Conservation (phyloP, 2,113 vertebrate genomes). For the Dendropsophus ebraccatus region DNA sequence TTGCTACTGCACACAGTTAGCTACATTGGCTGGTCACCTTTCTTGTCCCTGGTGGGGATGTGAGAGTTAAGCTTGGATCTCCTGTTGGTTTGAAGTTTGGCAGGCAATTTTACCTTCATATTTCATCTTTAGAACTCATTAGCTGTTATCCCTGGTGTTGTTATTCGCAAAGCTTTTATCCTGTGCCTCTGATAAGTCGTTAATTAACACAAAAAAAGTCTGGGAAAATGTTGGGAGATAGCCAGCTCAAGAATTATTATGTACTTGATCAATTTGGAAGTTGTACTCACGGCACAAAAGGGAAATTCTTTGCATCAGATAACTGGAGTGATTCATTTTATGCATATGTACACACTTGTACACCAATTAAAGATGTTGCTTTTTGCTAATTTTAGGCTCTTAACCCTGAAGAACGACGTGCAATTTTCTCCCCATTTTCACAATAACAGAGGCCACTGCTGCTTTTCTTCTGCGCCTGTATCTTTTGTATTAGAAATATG, state of each 20-base stretch:
- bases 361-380: slow-evolving; percentile 29
- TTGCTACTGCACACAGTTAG: background rate
- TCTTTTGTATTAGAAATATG: background rate
- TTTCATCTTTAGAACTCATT: slow-evolving; percentile 58
- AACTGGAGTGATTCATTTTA: slow-evolving; percentile 29
- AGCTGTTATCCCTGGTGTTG: slow-evolving; percentile 56
- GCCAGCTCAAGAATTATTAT: slow-evolving; percentile 49
- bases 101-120: slow-evolving; percentile 45
- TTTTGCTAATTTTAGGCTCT: slow-evolving; percentile 10
- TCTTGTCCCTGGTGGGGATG: background rate
- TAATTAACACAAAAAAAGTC: slow-evolving; percentile 58
- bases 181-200: slow-evolving; percentile 51
- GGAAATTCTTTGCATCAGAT: slow-evolving; percentile 37
- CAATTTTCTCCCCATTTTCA: background rate
- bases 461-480: background rate
- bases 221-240: slow-evolving; percentile 50
- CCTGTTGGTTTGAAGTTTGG: slow-evolving; percentile 48
- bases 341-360: slow-evolving; percentile 39
- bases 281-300: slow-evolving; percentile 15
- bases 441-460: background rate
- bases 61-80: slow-evolving; percentile 37
- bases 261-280: slow-evolving; percentile 54
- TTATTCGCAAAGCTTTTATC: slow-evolving; percentile 49
- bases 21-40: slow-evolving; percentile 20
- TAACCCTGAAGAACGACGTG: background rate